A percentile compares a stretch with the other conserved stretches of the same genome.
These are phyloP conservation scores for Coelogynopora nodosa DNA, from an alignment of 2,888 invertebrate species.

Conservation along the genomic window DNA sequence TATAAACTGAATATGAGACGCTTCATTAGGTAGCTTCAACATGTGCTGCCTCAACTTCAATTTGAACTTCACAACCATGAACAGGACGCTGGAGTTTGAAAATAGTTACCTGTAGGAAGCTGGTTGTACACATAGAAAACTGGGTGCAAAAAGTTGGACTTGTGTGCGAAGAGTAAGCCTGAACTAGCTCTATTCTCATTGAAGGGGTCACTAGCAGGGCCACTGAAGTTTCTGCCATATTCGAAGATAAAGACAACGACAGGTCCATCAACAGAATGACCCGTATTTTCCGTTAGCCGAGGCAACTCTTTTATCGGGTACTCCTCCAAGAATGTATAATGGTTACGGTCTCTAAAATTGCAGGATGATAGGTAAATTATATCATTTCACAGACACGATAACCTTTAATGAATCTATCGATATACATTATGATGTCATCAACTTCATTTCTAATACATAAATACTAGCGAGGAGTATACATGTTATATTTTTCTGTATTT, in stretches of 20 bases:
- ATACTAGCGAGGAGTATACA: no score
- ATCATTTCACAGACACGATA: no score
- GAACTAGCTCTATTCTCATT: conserved; percentile 59
- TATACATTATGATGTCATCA: no score
- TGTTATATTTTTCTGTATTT: no score
- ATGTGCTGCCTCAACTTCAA: no score
- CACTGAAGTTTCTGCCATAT: conserved; percentile 62
- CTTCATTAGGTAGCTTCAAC: no score
- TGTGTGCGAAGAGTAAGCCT: conserved; percentile 59
- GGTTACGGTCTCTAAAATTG: conserved; percentile 51
- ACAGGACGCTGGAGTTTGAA: not conserved
- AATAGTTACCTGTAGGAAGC: conserved; percentile 58
- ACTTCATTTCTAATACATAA: no score
- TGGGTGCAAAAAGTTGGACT: conserved; percentile 63
- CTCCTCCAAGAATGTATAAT: conserved; percentile 59
- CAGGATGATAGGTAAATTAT: no score
- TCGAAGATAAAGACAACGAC: conserved; percentile 60
- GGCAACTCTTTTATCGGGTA: conserved; percentile 60
- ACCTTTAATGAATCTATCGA: no score
- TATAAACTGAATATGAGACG: no score
- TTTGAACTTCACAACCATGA: no score
- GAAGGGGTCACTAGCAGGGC: conserved; percentile 62
- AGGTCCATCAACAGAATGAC: conserved; percentile 51
- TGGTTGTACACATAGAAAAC: conserved; percentile 61
- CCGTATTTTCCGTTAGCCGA: conserved; percentile 55